phyloP scores from a whole-genome alignment of 2,113 vertebrate genomes.

The Cygnus atratus region DNA sequence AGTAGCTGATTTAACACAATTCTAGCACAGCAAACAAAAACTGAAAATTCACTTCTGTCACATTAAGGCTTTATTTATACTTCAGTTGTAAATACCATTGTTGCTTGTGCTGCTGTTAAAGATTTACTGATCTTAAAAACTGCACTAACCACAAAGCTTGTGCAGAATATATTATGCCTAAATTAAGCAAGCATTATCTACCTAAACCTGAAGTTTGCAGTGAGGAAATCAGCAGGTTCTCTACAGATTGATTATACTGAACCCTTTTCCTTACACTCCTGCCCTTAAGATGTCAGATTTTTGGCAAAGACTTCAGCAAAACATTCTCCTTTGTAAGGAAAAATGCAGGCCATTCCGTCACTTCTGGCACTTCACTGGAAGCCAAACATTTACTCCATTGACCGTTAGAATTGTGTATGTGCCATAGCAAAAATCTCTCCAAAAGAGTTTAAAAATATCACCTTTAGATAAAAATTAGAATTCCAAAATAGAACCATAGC shows the following conservation, averaged over 20 bases:
- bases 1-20: not conserved
- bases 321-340: not conserved
- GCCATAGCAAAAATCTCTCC: not conserved
- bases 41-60: not conserved
- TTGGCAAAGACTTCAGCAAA: not conserved
- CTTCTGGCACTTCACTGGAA: not conserved
- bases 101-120: not conserved
- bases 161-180: not conserved
- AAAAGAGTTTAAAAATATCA: not conserved
- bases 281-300: not conserved
- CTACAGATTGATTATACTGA: not conserved
- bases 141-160: not conserved
- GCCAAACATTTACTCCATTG: not conserved
- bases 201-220: not conserved
- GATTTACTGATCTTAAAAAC: not conserved
- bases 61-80: not conserved
- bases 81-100: not conserved
- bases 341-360: not conserved
- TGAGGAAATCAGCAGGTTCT: not conserved
- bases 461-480: not conserved
- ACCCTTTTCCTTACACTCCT: not conserved
- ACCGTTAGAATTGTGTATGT: not conserved
- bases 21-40: not conserved
- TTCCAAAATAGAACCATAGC: fast-evolving
- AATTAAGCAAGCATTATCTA: not conserved